These are phyloP conservation scores for Alcis repandata DNA, from an alignment of 2,888 invertebrate species.

Conservation along the genomic window DNA sequence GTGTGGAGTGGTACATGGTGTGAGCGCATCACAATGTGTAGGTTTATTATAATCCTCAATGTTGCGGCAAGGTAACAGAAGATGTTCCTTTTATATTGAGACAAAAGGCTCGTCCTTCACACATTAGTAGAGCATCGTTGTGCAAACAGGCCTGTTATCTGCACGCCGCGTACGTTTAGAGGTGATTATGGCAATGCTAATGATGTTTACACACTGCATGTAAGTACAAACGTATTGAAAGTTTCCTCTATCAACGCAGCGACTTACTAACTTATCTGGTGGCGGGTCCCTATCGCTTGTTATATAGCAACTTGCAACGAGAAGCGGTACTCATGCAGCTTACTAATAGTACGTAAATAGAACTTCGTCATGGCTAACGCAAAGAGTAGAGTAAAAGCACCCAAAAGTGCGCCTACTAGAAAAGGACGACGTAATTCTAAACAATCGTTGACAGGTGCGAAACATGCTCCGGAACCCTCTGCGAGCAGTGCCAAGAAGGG, in stretches of 20 bases:
- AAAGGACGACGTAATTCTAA: constrained; percentile 63
- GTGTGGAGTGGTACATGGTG: constrained; percentile 49
- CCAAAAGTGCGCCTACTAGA: constrained; percentile 63
- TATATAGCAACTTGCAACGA: constrained; percentile 52
- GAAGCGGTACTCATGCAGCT: constrained; percentile 58
- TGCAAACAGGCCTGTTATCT: constrained; percentile 81
- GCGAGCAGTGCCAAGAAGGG: constrained; percentile 48
- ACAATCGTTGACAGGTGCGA: constrained; percentile 65
- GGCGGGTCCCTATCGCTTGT: constrained; percentile 74
- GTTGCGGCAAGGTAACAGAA: constrained; percentile 76
- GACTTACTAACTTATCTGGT: constrained; percentile 72
- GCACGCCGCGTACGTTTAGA: constrained; percentile 73
- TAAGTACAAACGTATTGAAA: constrained; percentile 70
- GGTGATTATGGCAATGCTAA: constrained; percentile 81
- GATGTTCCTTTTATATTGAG: constrained; percentile 68
- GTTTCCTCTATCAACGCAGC: constrained; percentile 58
- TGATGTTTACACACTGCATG: constrained; percentile 75
- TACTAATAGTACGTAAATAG: constrained; percentile 68
- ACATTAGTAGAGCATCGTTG: constrained; percentile 80
- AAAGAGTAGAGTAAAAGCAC: constrained; percentile 73
- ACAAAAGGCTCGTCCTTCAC: constrained; percentile 85
- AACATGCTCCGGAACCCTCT: constrained; percentile 50
- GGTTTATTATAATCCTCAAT: constrained; percentile 57
- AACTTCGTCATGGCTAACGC: constrained; percentile 74
- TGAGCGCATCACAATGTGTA: constrained; percentile 56